These are phyloP conservation scores for Trachymyrmex cornetzi DNA, from an alignment of 1,140 invertebrate genomes.

Conservation along the genomic window DNA sequence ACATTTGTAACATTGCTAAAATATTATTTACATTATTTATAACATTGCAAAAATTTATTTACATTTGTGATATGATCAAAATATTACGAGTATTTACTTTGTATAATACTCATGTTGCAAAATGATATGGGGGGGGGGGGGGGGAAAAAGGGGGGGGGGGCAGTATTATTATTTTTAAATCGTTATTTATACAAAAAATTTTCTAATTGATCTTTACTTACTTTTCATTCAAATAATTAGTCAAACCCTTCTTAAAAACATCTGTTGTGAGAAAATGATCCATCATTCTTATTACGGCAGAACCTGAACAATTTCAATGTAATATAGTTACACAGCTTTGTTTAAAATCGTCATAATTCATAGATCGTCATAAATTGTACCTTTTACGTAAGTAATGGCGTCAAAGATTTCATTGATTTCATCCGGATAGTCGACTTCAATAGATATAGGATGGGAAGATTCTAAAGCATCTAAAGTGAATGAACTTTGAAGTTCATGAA, in stretches of 20 bases:
- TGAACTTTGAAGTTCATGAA: constrained; percentile 93
- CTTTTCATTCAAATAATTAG: constrained; percentile 91
- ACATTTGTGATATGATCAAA: too few species aligned
- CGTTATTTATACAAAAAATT: not conserved
- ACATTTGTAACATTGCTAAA: not conserved
- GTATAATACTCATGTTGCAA: too few species aligned
- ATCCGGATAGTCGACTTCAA: constrained; percentile 94
- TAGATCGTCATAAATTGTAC: constrained; percentile 81
- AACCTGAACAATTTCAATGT: constrained; percentile 88
- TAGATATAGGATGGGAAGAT: constrained; percentile 96
- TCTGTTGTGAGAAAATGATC: constrained; percentile 94
- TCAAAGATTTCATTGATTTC: constrained; percentile 98
- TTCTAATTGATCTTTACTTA: constrained; percentile 80
- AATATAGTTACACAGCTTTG: not conserved
- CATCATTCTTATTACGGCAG: constrained; percentile 98
- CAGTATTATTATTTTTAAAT: not conserved
- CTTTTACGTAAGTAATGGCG: constrained; percentile 96
- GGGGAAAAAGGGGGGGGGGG: too few species aligned
- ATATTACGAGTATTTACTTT: too few species aligned
- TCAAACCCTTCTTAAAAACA: constrained; percentile 94
- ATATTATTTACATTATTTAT: not conserved
- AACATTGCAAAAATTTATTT: too few species aligned
- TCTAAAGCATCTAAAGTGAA: constrained; percentile 94
- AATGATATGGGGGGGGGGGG: too few species aligned
- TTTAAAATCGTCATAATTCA: not conserved